phyloP scores from a whole-genome alignment of 2,113 vertebrate genomes.

The Hyperoodon ampullatus region DNA sequence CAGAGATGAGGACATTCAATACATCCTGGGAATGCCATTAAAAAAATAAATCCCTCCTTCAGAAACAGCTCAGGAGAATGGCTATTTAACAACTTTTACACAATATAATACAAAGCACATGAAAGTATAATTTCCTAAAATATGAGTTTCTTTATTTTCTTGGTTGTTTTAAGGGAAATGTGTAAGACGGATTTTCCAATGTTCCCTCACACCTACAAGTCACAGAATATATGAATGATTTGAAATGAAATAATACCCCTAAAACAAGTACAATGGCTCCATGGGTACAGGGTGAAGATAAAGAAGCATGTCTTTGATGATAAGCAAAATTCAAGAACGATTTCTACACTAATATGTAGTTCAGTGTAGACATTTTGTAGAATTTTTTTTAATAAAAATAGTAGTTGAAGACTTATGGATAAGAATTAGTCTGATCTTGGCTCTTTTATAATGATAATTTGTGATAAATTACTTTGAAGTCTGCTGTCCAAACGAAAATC shows the following conservation, averaged over 20 bases:
- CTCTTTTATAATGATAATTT: neutral
- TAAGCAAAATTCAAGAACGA: neutral
- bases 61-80: neutral
- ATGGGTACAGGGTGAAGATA: neutral
- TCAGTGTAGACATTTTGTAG: neutral
- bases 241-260: neutral
- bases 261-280: neutral
- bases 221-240: neutral
- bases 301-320: neutral
- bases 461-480: neutral
- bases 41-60: neutral
- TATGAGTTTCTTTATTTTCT: neutral
- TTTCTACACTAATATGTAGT: neutral
- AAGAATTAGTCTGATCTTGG: neutral
- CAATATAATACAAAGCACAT: neutral
- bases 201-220: neutral
- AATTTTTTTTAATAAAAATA: neutral
- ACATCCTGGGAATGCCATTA: neutral
- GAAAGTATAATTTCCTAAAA: neutral
- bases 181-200: neutral
- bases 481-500: neutral
- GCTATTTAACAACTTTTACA: neutral
- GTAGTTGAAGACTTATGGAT: neutral
- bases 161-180: neutral
- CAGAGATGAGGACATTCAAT: neutral